phyloP scores from a whole-genome alignment of 2,113 vertebrate genomes.

The Pluvianellus socialis region DNA sequence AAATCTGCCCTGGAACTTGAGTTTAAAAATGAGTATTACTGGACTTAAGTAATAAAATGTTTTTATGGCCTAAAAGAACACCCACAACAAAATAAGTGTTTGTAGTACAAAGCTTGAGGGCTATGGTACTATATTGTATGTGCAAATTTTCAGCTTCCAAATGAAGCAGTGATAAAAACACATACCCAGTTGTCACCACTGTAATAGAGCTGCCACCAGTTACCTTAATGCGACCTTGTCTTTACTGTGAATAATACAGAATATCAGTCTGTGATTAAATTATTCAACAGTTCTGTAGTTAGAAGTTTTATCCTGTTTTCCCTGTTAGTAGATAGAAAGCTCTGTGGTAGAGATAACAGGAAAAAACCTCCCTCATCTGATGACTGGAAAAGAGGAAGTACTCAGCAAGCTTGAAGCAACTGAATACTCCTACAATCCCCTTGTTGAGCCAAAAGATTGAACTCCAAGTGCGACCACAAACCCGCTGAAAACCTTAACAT shows the following conservation, averaged over 20 bases:
- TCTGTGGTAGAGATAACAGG: background rate
- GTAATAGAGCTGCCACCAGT: background rate
- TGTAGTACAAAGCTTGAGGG: background rate
- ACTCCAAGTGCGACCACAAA: background rate
- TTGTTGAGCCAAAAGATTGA: background rate
- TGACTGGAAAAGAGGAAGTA: background rate
- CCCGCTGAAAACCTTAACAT: background rate
- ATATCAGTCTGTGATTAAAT: background rate
- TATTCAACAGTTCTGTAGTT: background rate
- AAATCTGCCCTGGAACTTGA: background rate
- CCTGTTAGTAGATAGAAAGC: background rate
- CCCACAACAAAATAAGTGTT: background rate
- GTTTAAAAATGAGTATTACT: background rate
- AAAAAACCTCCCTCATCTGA: background rate
- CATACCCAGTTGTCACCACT: background rate
- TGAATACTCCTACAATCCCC: background rate
- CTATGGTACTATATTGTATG: accelerated
- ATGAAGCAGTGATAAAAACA: background rate
- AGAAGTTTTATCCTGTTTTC: background rate
- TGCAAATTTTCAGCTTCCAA: background rate
- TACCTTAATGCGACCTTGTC: background rate
- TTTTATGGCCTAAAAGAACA: background rate
- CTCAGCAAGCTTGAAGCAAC: background rate
- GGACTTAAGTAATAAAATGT: background rate
- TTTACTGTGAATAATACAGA: background rate